Percentiles rank a stretch among this genome's conserved stretches.
Evolutionary conservation across 2,113 vertebrate species (phyloP).

Genomic region (Pelobates fuscus): DNA sequence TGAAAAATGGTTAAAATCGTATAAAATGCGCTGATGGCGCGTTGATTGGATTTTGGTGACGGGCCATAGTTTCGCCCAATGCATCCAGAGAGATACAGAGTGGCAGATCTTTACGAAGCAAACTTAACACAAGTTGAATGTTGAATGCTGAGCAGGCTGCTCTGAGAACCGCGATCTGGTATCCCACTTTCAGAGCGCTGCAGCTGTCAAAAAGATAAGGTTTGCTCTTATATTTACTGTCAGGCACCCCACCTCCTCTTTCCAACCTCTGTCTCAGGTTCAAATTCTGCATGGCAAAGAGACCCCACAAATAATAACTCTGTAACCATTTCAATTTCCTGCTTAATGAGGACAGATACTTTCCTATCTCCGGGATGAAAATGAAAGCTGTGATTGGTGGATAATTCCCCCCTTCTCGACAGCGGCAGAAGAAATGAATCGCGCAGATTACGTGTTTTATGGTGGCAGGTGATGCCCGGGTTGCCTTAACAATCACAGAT

Average conservation of each 20-base stretch:
- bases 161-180: neutral
- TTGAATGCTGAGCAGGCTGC: conserved; percentile 22
- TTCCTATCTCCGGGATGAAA: too few relatives aligned
- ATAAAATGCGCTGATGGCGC: conserved; percentile 26
- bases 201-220: conserved; percentile 37
- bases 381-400: too few relatives aligned
- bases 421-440: too few relatives aligned
- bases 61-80: conserved; percentile 13
- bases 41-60: conserved; percentile 42
- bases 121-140: conserved; percentile 22
- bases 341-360: conserved; percentile 1
- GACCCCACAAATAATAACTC: neutral
- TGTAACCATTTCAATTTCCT: conserved; percentile 31
- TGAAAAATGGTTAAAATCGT: conserved; percentile 44
- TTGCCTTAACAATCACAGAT: too few relatives aligned
- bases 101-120: conserved; percentile 32
- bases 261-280: neutral
- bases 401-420: too few relatives aligned
- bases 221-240: conserved; percentile 9
- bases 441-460: too few relatives aligned
- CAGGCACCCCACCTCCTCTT: neutral
- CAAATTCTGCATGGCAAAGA: too few relatives aligned
- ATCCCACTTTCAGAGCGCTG: conserved; percentile 21
- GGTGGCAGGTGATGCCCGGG: too few relatives aligned
- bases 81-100: neutral